Evolutionary conservation across 1,140 invertebrate genomes (phyloP).

Genomic region (Aphelenchoides avenae): DNA sequence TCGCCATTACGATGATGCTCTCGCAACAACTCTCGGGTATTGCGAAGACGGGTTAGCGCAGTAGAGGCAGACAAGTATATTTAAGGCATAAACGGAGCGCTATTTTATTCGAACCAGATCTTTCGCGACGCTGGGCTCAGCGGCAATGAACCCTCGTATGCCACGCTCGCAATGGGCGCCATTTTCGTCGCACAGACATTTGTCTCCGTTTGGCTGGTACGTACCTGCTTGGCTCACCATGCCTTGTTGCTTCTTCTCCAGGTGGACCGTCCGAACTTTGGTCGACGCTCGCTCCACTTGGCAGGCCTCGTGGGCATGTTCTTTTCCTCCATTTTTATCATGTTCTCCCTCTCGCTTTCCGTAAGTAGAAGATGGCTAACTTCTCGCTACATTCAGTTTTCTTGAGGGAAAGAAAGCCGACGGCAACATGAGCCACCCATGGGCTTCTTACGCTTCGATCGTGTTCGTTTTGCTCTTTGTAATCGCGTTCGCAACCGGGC

Average conservation of each 20-base stretch:
- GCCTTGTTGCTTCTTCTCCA: no score
- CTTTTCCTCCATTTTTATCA: conserved; percentile 50
- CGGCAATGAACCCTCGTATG: conserved; percentile 80
- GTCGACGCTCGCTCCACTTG: conserved; percentile 64
- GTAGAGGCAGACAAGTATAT: no score
- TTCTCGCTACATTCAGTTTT: conserved; percentile 3
- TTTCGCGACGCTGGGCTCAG: conserved; percentile 78
- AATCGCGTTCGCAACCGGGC: conserved; percentile 60
- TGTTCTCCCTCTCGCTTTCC: conserved; percentile 39
- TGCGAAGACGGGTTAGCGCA: no score
- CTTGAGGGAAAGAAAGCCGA: not conserved
- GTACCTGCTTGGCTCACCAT: not conserved
- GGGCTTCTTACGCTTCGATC: conserved; percentile 52
- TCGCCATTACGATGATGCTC: conserved; percentile 80
- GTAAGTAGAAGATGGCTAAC: conserved; percentile 11
- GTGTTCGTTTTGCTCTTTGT: conserved; percentile 59
- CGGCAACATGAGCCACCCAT: conserved; percentile 26
- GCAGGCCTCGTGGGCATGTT: conserved; percentile 55
- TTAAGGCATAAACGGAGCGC: conserved; percentile 84
- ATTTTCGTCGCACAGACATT: conserved; percentile 85
- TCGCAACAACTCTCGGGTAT: conserved; percentile 86
- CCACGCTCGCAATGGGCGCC: conserved; percentile 77
- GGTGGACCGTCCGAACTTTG: conserved; percentile 68
- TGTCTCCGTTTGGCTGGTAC: conserved; percentile 73
- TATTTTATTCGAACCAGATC: conserved; percentile 82